phyloP scores from a whole-genome alignment of 1,140 invertebrate genomes.

The Sycobia sp. region DNA sequence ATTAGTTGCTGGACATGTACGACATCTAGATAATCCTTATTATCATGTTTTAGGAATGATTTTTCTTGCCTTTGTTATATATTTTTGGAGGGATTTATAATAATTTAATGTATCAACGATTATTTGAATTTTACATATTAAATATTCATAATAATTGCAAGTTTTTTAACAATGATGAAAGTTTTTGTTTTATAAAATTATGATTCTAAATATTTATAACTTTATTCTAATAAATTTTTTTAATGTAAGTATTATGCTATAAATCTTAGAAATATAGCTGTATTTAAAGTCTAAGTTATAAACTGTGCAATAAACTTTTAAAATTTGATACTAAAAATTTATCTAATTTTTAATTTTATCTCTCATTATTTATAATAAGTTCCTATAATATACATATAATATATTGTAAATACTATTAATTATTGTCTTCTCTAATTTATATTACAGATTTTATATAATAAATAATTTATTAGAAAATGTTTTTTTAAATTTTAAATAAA shows the following conservation, averaged over 20 bases:
- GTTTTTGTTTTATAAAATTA: neutral
- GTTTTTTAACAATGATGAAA: neutral
- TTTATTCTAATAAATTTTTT: neutral
- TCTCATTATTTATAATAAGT: conserved; percentile 11
- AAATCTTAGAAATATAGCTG: conserved; percentile 9
- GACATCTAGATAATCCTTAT: conserved; percentile 48
- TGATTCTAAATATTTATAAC: neutral
- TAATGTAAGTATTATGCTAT: neutral
- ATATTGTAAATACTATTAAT: too few species aligned
- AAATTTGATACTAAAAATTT: conserved; percentile 39
- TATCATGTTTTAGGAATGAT: conserved; percentile 54
- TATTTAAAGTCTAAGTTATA: conserved; percentile 2
- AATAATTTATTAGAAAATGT: too few species aligned
- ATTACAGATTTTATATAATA: too few species aligned
- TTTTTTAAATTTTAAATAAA: too few species aligned
- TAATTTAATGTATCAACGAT: conserved; percentile 12
- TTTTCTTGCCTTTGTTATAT: conserved; percentile 47
- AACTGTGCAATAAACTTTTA: conserved; percentile 25
- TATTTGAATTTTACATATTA: conserved; percentile 8
- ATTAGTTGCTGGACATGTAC: conserved; percentile 79
- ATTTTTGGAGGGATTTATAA: conserved; percentile 47
- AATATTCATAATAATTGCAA: conserved; percentile 9
- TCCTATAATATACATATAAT: too few species aligned
- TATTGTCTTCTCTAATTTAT: too few species aligned
- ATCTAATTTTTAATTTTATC: conserved; percentile 25